Conservation (phyloP, 2,113 vertebrate species). For the Rostratula benghalensis region DNA sequence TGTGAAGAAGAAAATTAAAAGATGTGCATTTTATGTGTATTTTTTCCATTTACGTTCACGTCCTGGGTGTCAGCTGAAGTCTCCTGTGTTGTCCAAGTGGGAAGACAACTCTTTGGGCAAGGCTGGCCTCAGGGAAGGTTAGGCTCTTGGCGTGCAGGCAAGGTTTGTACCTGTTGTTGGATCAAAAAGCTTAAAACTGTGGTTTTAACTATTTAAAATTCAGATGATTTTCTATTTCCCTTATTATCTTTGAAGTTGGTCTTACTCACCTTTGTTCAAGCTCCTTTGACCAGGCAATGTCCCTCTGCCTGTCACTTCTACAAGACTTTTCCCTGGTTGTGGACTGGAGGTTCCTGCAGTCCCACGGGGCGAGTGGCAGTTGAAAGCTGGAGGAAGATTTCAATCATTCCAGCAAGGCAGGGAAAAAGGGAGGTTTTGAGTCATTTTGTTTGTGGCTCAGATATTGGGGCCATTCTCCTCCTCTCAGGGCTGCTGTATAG, state of each 20-base stretch:
- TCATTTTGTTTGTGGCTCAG: constrained; percentile 20
- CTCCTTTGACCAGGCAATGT: neutral
- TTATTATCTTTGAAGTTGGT: neutral
- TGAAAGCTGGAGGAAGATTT: neutral
- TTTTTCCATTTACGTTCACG: constrained; percentile 72
- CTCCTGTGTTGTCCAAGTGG: neutral
- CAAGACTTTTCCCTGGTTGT: neutral
- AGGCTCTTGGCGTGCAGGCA: neutral
- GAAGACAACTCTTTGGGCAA: neutral
- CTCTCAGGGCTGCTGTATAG: neutral
- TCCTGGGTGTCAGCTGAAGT: constrained; percentile 36
- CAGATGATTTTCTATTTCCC: neutral
- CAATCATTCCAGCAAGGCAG: constrained; percentile 40
- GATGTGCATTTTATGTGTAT: constrained; percentile 58
- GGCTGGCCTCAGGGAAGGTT: neutral
- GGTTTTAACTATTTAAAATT: constrained; percentile 23
- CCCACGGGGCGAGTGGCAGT: neutral
- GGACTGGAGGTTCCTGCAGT: neutral
- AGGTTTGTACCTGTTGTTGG: neutral
- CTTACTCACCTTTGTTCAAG: neutral
- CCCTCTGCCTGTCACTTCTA: neutral
- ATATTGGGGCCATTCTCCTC: neutral
- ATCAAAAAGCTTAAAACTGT: neutral
- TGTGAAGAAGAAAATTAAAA: constrained; percentile 55
- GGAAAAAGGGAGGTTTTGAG: neutral